Evolutionary conservation across 2,113 vertebrate genomes (phyloP).

Genomic region (Tinamus guttatus): DNA sequence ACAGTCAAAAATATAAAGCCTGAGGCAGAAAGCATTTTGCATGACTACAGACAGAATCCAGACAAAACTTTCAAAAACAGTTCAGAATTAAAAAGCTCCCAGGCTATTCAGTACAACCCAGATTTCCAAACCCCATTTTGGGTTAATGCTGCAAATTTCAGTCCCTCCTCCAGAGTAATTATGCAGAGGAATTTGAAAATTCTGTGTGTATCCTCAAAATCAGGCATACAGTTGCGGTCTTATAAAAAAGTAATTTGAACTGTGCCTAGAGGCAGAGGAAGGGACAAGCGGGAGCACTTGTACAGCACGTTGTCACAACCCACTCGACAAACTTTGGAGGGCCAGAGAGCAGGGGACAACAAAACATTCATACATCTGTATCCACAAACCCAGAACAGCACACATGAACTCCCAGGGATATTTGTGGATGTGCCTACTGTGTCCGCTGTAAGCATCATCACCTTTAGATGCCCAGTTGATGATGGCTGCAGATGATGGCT

Average conservation of each 20-base stretch:
- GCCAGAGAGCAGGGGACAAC: background rate
- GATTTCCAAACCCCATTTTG: background rate
- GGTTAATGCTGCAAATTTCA: background rate
- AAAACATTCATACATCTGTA: background rate
- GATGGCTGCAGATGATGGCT: background rate
- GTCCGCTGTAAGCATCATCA: background rate
- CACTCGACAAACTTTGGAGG: background rate
- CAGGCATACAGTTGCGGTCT: background rate
- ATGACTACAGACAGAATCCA: background rate
- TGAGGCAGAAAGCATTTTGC: background rate
- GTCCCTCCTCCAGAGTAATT: background rate
- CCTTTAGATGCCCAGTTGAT: background rate
- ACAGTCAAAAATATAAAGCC: background rate
- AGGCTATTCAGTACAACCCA: background rate
- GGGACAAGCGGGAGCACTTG: background rate
- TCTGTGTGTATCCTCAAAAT: background rate
- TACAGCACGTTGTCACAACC: background rate
- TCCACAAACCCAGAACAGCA: background rate
- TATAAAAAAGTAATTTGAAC: background rate
- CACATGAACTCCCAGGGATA: background rate
- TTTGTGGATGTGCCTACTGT: background rate
- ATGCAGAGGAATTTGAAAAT: background rate
- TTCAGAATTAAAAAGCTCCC: background rate
- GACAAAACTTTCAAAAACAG: background rate
- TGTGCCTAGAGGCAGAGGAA: background rate